Base-by-base conservation (phyloP, 1,140 invertebrate species). In the Temnothorax curvispinosus region DNA sequence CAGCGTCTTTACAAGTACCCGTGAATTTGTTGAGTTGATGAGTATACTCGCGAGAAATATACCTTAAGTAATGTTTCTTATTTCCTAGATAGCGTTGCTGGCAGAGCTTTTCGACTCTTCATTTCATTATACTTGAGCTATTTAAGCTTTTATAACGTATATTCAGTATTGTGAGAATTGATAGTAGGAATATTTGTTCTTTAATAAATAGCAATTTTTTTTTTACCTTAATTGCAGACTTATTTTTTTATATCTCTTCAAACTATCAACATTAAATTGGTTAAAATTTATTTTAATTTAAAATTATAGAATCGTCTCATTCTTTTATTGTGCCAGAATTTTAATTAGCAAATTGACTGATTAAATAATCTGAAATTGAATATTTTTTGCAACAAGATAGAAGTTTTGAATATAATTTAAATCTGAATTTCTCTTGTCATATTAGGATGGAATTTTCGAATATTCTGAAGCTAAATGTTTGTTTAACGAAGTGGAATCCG, bases 1-100 rank as follows among this genome's bases (percentile, higher is more conserved):
- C 15, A 44, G 11, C 67, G 15, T 58, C 18, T 38, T 38, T 15
- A 41, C 50, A 21, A 58, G 32, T 58, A 38, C 27, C n/a, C 0
- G 52, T 38, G 27, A 82, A 82, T 82, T 82, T 72, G 67, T 58
- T 21, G 54, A 81, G 21, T 21, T 18, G 47, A 58, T 56, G 18
- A 35, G 32, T 32, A 47, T 50, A 74, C 15, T 65, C 32, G 77
- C 47, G 6, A 67, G 64, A 21, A 35, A 67, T 67, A 44, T 5
- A 21, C 3, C n/a, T 80, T 69, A 27, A 54, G 21, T 32, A 69
- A 80, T 69, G 50, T 80, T 80, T 41, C 32, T 52, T 80, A 80
- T 80, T 52, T 67, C 15, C 11, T 13, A 41, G 5, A 65, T 64
- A 21, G 27, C 11, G 32, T 15, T 52, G 27, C 21, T 38, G 21